Conservation (phyloP, 2,113 vertebrate genomes). For the Caretta caretta region DNA sequence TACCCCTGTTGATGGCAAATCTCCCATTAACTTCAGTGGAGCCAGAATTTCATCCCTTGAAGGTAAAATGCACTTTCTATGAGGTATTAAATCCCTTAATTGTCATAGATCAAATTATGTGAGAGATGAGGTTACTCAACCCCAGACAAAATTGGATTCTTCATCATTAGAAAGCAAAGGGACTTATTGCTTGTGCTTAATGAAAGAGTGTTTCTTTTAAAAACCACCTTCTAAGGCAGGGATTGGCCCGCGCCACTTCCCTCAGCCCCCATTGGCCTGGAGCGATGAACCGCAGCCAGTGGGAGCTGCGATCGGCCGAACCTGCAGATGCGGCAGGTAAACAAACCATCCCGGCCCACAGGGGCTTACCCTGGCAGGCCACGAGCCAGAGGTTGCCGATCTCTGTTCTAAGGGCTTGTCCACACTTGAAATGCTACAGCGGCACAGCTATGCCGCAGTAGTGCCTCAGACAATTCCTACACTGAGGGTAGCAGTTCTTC, state of each 20-base stretch:
- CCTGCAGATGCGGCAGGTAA: no score
- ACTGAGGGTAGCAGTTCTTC: neutral
- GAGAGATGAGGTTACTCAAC: neutral
- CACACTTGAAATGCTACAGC: neutral
- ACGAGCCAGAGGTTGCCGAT: no score
- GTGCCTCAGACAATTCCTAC: neutral
- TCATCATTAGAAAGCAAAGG: slow-evolving; percentile 34
- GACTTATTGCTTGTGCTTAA: neutral
- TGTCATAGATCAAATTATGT: neutral
- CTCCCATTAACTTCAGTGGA: slow-evolving; percentile 22
- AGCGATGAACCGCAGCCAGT: no score
- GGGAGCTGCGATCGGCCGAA: no score
- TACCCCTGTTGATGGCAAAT: neutral
- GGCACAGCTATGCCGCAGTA: neutral
- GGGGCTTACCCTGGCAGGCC: no score
- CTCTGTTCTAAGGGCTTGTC: neutral
- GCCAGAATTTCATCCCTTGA: neutral
- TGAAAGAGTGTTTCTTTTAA: slow-evolving; percentile 31
- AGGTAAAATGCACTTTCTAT: slow-evolving; percentile 8
- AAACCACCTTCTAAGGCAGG: neutral
- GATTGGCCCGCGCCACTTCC: no score
- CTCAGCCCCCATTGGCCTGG: no score
- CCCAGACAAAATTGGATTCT: neutral
- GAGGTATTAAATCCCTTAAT: neutral
- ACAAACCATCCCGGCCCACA: no score